These are phyloP conservation scores for Poecile montanus DNA, from an alignment of 2,797 vertebrate species.

Conservation along the genomic window DNA sequence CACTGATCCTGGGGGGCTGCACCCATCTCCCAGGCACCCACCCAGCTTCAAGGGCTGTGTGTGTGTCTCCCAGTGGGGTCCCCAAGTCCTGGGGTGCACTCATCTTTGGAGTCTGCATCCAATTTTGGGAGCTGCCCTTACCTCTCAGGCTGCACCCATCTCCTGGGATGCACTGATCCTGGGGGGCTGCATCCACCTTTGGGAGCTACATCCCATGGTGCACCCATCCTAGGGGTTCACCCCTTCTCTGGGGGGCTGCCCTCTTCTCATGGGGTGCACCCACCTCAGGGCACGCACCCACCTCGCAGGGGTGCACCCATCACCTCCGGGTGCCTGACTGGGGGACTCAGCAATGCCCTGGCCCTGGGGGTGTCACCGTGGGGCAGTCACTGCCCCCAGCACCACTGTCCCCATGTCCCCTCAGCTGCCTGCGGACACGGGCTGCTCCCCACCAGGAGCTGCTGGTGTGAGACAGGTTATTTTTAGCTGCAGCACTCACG, in stretches of 20 bases:
- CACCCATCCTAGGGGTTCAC: background rate
- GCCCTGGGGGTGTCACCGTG: background rate
- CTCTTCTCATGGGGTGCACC: background rate
- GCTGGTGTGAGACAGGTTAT: constrained; percentile 9
- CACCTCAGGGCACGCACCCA: background rate
- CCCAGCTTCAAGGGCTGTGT: background rate
- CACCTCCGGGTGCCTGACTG: accelerated
- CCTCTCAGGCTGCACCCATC: background rate
- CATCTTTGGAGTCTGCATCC: no score
- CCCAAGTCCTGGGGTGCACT: background rate
- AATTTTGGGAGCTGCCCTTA: background rate
- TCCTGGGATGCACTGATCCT: background rate
- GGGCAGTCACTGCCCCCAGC: accelerated
- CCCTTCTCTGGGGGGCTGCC: background rate
- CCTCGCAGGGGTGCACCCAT: background rate
- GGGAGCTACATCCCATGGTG: background rate
- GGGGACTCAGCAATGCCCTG: accelerated
- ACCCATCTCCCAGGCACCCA: background rate
- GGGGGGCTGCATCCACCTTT: background rate
- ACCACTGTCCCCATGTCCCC: background rate
- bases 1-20: background rate
- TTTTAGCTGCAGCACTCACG: constrained; percentile 51
- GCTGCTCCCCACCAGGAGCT: background rate
- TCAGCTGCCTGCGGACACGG: background rate
- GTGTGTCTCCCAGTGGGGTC: background rate